Evolutionary conservation across 2,797 vertebrate genomes (phyloP), one percentile per base, ranked within the genome.

Genomic region (Rhinogobio ventralis): DNA sequence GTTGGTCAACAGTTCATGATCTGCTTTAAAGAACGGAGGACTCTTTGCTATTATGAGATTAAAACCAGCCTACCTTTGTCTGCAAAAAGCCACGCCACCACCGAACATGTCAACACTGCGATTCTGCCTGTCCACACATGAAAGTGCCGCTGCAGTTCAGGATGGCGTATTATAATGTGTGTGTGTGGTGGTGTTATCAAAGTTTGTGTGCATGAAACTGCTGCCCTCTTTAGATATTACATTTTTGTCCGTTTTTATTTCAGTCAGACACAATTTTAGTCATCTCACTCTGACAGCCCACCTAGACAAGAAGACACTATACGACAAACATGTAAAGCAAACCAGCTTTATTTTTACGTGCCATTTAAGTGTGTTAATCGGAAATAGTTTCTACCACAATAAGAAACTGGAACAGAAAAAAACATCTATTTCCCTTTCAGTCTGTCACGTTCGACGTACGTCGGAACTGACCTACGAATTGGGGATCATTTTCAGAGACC

Each of bases 1-100:
- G 90, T 91, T 95, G 94, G 93, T 95, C 93, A 94, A 94, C 94
- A 94, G 92, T 93, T 93, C 92, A 88, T 94, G 93, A 94, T 94
- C 93, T 93, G 91, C 93, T 95, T 94, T 93, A 94, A 95, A 93
- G 91, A 93, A 91, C 87, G 90, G 91, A 90, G 92, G 91, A 93
- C 92, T 92, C 90, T 76, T 86, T 91, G 92, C 93, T 93, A 95
- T 95, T 94, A 95, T 95, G 89, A 95, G 93, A 95, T 95, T 95
- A 95, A 94, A 95, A 93, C 92, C 91, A 94, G 93, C 90, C 93
- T 91, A 89, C 91, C 91, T 93, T 93, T 92, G 92, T 93, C 91
- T 91, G 90, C 90, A 92, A 91, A 89, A 92, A 91, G 88, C 83
- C 28, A 92, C 91, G 90, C 88, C 90, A 89, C 90, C 66, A 83